These are phyloP conservation scores for Trissolcus brochymenae DNA, from an alignment of 2,888 invertebrate genomes.

Conservation along the genomic window DNA sequence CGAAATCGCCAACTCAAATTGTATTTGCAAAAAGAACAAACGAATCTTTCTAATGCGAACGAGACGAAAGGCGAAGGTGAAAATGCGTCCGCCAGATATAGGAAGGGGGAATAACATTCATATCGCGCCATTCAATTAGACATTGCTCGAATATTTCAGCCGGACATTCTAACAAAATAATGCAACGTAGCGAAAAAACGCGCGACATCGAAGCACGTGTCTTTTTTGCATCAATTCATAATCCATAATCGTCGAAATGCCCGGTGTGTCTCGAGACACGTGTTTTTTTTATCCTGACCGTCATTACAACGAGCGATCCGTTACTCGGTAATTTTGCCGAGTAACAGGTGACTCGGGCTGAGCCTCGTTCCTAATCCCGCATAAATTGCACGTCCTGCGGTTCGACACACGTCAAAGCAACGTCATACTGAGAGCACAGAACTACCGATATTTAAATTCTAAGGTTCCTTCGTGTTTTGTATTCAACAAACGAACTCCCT, in stretches of 20 bases:
- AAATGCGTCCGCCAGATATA: no score
- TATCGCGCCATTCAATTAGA: no score
- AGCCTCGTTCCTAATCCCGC: conserved; percentile 52
- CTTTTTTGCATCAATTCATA: conserved; percentile 36
- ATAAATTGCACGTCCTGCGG: conserved; percentile 55
- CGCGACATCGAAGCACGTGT: conserved; percentile 11
- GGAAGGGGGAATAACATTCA: no score
- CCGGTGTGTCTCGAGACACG: conserved; percentile 31
- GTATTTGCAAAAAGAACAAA: no score
- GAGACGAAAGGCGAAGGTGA: no score
- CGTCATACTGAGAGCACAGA: conserved; percentile 21
- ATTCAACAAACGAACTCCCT: neutral
- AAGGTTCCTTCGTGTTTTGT: neutral
- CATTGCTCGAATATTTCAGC: no score
- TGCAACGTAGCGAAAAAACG: conserved; percentile 22
- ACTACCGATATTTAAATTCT: conserved; percentile 13
- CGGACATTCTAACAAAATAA: neutral
- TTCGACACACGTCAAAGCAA: conserved; percentile 35
- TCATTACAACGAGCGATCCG: conserved; percentile 53
- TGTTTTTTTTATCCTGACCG: conserved; percentile 37
- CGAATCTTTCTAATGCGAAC: no score
- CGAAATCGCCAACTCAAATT: no score
- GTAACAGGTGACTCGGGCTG: conserved; percentile 56
- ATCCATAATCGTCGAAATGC: conserved; percentile 40
- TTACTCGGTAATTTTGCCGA: conserved; percentile 53